Base-by-base conservation (phyloP, 2,797 vertebrate genomes). In the Typhlichthys eigenmanni region DNA sequence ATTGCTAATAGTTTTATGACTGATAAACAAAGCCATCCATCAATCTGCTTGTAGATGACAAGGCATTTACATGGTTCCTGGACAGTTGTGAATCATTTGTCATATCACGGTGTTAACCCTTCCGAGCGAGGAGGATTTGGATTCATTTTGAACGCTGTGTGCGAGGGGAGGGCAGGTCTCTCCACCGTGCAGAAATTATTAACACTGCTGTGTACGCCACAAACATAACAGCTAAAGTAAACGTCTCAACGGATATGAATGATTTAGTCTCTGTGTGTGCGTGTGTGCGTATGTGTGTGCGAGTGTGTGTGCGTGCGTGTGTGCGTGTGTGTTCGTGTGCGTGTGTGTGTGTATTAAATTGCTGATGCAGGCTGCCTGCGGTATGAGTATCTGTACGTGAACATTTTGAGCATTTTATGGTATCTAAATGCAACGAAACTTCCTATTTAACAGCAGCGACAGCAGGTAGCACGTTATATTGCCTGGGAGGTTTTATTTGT, bases 1-100 rank as follows among this genome's bases (percentile, higher is more conserved):
- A 93, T 91, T 86, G 87, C 86, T 88, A 90, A 92, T 87, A 88
- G 81, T 85, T 92, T 92, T 90, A 92, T 91, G 87, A 92, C 86
- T 79, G 84, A 92, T 92, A 92, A 91, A 93, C 91, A 92, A 92
- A 90, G 87, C 87, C 87, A 92, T 92, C 85, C 87, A 92, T 92
- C 91, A 92, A 90, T 91, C 87, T 34, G 68, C 16, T 73, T 56
- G 68, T 67, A 78, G 86, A 75, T 19, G 24, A 48, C 69, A 79
- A 83, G 83, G 82, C 84, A 80, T 78, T 84, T 85, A 84, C 86
- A 82, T 59, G 78, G 72, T 81, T 89, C 72, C 79, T 71, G 74
- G 83, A 84, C 55, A 75, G 78, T 71, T 77, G 85, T 78, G 80
- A 81, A 88, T 88, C 78, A 90, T 92, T 87, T 89, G 80, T 81